Conservation (phyloP, 2,888 invertebrate species). For the Cephus runcator region DNA sequence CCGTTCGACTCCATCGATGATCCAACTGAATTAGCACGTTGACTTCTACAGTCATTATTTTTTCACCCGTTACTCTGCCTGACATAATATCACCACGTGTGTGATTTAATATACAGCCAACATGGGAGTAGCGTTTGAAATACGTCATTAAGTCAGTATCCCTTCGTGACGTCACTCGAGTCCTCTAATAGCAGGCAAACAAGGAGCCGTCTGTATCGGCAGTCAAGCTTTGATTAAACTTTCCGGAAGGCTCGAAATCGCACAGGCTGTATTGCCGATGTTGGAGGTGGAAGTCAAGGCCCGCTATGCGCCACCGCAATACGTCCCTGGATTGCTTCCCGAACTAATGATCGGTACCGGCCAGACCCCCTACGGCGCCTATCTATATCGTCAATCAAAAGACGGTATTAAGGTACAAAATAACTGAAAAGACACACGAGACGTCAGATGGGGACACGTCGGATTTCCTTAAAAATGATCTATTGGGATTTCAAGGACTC, state of each 20-base stretch:
- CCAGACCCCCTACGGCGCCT: neutral
- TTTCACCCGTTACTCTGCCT: neutral
- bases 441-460: too few relatives aligned
- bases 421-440: too few relatives aligned
- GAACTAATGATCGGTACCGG: neutral
- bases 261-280: constrained; percentile 7
- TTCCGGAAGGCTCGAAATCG: constrained; percentile 12
- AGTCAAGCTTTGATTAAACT: constrained; percentile 27
- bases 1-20: neutral
- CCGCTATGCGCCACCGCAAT: neutral
- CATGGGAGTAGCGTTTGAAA: neutral
- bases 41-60: neutral
- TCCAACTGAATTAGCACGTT: neutral
- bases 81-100: too few relatives aligned
- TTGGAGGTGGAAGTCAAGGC: neutral
- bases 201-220: neutral
- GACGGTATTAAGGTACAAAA: too few relatives aligned
- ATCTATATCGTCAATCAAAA: too few relatives aligned
- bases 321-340: neutral
- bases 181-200: neutral
- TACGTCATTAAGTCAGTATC: neutral
- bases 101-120: neutral
- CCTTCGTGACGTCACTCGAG: neutral
- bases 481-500: neutral
- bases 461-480: neutral